Evolutionary conservation across 2,113 vertebrate species (phyloP), one percentile per base, ranked within the genome.

Genomic region (Notothenia coriiceps): DNA sequence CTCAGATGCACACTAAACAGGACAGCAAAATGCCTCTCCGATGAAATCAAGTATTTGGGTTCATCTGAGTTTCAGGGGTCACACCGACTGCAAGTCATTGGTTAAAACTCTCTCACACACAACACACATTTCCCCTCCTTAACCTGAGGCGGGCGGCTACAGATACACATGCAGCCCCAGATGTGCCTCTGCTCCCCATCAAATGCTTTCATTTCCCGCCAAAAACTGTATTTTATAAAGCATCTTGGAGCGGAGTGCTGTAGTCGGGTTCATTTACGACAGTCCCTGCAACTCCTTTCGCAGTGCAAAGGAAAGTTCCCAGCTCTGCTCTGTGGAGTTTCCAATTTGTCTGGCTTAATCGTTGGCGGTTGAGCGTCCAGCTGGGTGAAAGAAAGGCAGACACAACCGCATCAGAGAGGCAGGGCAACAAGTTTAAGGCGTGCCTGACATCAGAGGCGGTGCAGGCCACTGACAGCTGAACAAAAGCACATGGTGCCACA

Each of bases 401-500:
- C 56, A 50, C 57, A 59, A 93, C 92, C 92, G 83, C 93, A 93
- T 92, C 91, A 93, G 61, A 92, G 74, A 75, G 77, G 76, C 81
- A 75, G 77, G 76, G 82, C 77, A 71, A 85, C 77, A 73, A 74
- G 79, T 91, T 91, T 87, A 91, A 87, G 89, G 84, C 90, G 90
- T 68, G 79, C 74, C 85, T 84, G 66, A 88, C 89, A 88, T 90
- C 84, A 88, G 85, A 93, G 85, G 85, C 85, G 49, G 77, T 11
- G 68, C 76, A 76, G 78, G 83, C 88, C 79, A 70, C 75, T 88
- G 88, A 88, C 85, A 81, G 82, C 86, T 90, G 84, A 91, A 86
- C 74, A 88, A 93, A 94, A 94, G 88, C 90, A 89, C 88, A 90
- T 90, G 88, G 83, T 88, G 80, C 87, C 91, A 93, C 94, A 93